These are phyloP conservation scores for Uromys caudimaculatus DNA, from an alignment of 2,797 vertebrate genomes.

Conservation along the genomic window DNA sequence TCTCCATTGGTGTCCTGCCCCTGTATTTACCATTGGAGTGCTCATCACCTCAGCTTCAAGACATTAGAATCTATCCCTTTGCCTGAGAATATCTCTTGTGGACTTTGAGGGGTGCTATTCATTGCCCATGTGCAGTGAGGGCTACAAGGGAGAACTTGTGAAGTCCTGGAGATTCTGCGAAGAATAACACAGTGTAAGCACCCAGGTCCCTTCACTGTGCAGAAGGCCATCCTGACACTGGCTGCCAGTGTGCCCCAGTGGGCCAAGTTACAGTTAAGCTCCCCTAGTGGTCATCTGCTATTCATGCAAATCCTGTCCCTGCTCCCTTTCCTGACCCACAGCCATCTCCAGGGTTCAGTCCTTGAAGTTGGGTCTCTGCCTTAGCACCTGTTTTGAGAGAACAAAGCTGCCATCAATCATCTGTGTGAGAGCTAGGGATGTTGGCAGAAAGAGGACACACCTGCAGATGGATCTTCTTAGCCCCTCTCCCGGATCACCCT, in stretches of 20 bases:
- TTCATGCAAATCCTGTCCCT: neutral
- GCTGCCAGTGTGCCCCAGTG: neutral
- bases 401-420: neutral
- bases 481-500: fast-evolving
- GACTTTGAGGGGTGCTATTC: neutral
- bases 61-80: neutral
- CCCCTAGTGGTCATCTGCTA: neutral
- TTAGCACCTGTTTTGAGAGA: neutral
- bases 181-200: neutral
- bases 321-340: neutral
- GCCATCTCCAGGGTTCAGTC: neutral
- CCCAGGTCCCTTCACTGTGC: neutral
- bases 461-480: neutral
- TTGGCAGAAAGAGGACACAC: neutral
- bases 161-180: no score
- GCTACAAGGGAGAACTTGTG: neutral
- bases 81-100: neutral
- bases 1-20: neutral
- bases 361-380: neutral
- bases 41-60: neutral
- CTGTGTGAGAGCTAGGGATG: neutral
- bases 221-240: neutral
- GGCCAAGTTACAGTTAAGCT: neutral
- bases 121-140: neutral
- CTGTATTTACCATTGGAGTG: neutral